Base-by-base conservation (phyloP, 2,888 invertebrate species). In the Globia sparganii region DNA sequence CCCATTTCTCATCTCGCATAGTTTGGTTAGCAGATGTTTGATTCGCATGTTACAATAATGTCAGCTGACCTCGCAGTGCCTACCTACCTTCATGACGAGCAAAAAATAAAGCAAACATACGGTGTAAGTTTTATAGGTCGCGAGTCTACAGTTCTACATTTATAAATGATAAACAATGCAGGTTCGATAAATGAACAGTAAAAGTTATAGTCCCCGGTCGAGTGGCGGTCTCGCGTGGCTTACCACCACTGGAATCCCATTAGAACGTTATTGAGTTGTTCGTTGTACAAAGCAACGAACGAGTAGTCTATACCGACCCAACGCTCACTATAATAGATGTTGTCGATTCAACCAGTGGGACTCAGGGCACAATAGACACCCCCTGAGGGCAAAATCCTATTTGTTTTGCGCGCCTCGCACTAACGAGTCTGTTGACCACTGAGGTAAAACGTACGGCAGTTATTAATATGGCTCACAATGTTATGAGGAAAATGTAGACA, bases 211-310 rank as follows among this genome's bases (percentile, higher is more conserved):
- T 84, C 80, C 84, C 84, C 88, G 90, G 90, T 87, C 86, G 89
- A 91, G 83, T 89, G 91, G 90, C 90, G 90, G 95, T 94, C 92
- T 94, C 95, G 94, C 93, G 92, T 93, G 94, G 94, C 91, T 94
- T 92, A 90, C 92, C 93, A 91, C 92, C 89, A 91, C 91, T 94
- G 93, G 92, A 95, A 95, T 96, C 94, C 95, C 91, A 96, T 96
- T 96, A 95, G 91, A 92, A 91, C 91, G 93, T 93, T 96, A 96
- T 96, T 95, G 95, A 95, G 94, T 95, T 94, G 94, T 93, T 90
- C 89, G 87, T 81, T 90, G 92, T 91, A 94, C 91, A 92, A 93
- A 93, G 91, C 91, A 89, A 89, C 85, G 83, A 86, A 88, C 87
- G 87, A 90, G 86, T 90, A 91, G 90, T 88, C 90, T 90, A 91